Base-by-base conservation (phyloP, 2,113 vertebrate genomes). In the Hiodon tergisus region DNA sequence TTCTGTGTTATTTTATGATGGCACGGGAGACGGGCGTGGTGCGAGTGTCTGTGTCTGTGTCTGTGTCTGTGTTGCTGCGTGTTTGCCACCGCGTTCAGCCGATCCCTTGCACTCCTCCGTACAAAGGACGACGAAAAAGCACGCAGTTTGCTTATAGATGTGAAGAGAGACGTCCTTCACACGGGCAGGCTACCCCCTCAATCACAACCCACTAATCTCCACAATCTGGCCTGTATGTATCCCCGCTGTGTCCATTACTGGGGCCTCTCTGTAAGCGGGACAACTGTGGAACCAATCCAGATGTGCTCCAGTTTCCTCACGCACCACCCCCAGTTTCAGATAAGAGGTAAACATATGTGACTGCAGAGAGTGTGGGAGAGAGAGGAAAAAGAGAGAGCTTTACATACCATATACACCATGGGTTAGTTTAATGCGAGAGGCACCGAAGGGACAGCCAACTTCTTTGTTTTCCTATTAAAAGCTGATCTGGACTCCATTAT, bases 221-320 rank as follows among this genome's bases (percentile, higher is more conserved):
- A 46, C 63, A 66, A 66, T 66, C 63, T 47, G 31, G 63, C 63
- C 63, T 66, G 46, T 10, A 66, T 48, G 63, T 66, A 10, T 66
- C 63, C 46, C 63, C 63, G 8, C 31, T 47, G 46, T 47, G 8
- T 66, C 63, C 63, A 66, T 66, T 66, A 66, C 9, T 47, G 63
- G 16, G 63, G 46, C 7, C 63, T 46, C 31, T 46, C 4, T 17
- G 3, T 3, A 17, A 48, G 31, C 63, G 10, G 31, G 8, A 8
- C 31, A 6, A 17, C 46, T 48, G 46, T 47, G 4, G 63, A 47
- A 4, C 31, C 8, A 11, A 6, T 8, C 63, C 63, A 66, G 63
- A 66, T 66, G 63, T 5, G 8, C 5, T 17, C 63, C 61, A 3
- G 31, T 46, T 4, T 17, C 62, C 3, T 6, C 62, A 46, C 17